Percentiles rank a stretch among this genome's conserved stretches.
These are phyloP conservation scores for Fundulus diaphanus DNA, from an alignment of 2,797 vertebrate genomes.

Conservation along the genomic window DNA sequence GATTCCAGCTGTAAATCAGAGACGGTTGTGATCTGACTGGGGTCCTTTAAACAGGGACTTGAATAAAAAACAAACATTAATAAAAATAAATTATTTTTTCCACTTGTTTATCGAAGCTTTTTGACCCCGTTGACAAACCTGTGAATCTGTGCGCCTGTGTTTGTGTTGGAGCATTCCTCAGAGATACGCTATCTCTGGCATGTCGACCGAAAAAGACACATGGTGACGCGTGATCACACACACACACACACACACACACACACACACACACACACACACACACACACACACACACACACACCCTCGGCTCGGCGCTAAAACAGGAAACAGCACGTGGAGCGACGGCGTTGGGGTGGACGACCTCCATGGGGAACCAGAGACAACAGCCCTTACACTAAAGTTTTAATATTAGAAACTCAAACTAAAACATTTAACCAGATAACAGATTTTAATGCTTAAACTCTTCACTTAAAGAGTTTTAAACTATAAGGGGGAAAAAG, in stretches of 20 bases:
- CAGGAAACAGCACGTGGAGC: constrained; percentile 37
- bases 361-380: neutral
- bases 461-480: neutral
- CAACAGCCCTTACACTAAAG: neutral
- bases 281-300: constrained; percentile 10
- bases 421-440: neutral
- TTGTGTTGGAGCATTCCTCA: constrained; percentile 27
- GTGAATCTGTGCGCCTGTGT: neutral
- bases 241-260: neutral
- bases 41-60: too few relatives aligned
- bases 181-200: constrained; percentile 43
- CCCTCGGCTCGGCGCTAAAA: constrained; percentile 29
- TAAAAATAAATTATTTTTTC: too few relatives aligned
- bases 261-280: constrained; percentile 7
- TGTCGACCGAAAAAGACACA: constrained; percentile 21
- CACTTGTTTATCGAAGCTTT: too few relatives aligned
- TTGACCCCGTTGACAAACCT: neutral
- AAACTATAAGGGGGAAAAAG: neutral
- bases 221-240: neutral
- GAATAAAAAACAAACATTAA: too few relatives aligned
- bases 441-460: neutral
- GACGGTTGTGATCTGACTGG: neutral
- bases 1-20: neutral
- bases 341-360: neutral
- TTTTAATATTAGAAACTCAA: neutral